Evolutionary conservation across 2,888 invertebrate genomes (phyloP), one percentile per base, ranked within the genome.

Genomic region (Ecliptopera silaceata): DNA sequence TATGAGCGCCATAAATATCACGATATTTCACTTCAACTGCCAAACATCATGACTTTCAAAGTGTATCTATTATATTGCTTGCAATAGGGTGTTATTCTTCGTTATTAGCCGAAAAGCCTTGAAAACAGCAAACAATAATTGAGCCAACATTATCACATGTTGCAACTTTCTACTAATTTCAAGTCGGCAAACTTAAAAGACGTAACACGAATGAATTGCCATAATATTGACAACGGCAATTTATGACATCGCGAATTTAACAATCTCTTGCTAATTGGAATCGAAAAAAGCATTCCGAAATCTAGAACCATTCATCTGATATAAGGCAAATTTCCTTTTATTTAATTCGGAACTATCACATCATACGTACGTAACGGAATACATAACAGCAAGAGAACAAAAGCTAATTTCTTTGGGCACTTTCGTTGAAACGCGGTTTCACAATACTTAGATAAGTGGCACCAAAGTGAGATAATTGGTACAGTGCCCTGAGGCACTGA

Each of bases 341-440:
- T 51, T 51, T 20, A 59, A 56, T 49, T 3, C 20, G 13, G 22
- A 55, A 61, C 36, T 39, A 43, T 38, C 36, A 39, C 60, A 64
- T 58, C 56, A 51, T 43, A 58, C 56, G 48, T 62, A 60, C 56
- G 56, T 62, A 64, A 61, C 45, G 43, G 29, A 55, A 53, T 56
- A 50, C 61, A 58, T 60, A 60, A 62, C 54, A 53, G n/a, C 15
- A 18, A 12, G 15, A 47, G 60, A 64, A 64, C 64, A 64, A 64
- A 60, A 49, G 60, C 51, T 43, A 36, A 53, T 59, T 48, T 49
- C 54, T 59, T 54, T 47, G 50, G 45, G 46, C 17, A 54, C 61
- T 60, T 60, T 60, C 58, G 49, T 61, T 56, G 44, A 18, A 38
- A 46, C 48, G 39, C 48, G 36, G 55, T 63, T 63, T 60, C 56